phyloP scores from a whole-genome alignment of 2,888 invertebrate genomes.

The Leptinotarsa rubiginosa region DNA sequence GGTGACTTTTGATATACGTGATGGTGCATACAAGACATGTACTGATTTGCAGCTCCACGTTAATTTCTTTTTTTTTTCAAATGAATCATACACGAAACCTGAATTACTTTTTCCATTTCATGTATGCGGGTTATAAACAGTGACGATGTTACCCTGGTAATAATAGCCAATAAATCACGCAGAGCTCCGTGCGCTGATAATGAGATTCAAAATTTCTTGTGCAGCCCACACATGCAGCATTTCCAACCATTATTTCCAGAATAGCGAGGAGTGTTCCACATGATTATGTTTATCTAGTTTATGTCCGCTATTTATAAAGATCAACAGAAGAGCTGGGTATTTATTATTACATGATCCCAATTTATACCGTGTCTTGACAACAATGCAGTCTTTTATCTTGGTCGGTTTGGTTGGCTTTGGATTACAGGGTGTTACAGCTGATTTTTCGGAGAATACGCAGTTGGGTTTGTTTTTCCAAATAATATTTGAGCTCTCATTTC shows the following conservation, averaged over 20 bases:
- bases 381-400: neutral
- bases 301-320: slow-evolving; percentile 24
- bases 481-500: no score
- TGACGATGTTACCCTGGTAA: neutral
- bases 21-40: no score
- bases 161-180: slow-evolving; percentile 21
- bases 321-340: slow-evolving; percentile 22
- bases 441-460: neutral
- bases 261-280: slow-evolving; percentile 32
- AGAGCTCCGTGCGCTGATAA: slow-evolving; percentile 19
- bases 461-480: neutral
- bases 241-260: slow-evolving; percentile 32
- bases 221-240: slow-evolving; percentile 36
- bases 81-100: neutral
- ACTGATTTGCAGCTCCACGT: no score
- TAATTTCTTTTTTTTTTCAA: no score
- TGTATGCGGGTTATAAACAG: neutral
- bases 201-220: slow-evolving; percentile 34
- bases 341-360: slow-evolving; percentile 20
- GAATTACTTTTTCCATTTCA: neutral
- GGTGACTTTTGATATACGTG: no score
- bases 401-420: neutral
- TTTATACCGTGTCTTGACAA: slow-evolving; percentile 8
- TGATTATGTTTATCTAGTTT: slow-evolving; percentile 24
- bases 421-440: neutral